Conservation (phyloP, 2,113 vertebrate species). For the Macaca nemestrina region DNA sequence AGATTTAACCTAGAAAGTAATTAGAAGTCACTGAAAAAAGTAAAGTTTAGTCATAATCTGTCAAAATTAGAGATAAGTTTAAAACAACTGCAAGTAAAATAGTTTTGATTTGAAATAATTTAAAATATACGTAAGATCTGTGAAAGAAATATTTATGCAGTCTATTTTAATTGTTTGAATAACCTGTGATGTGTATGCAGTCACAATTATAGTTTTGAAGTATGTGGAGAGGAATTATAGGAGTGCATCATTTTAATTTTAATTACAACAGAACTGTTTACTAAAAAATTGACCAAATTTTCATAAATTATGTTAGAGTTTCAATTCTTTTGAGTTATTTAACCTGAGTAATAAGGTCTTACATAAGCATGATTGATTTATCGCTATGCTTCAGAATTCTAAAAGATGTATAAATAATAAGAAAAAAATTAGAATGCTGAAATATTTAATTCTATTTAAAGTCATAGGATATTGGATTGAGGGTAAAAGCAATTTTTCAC, state of each 20-base stretch:
- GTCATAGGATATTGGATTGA: background rate
- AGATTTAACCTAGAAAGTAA: background rate
- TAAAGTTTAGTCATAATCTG: background rate
- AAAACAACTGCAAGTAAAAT: background rate
- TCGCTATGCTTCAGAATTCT: background rate
- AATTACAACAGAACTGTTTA: background rate
- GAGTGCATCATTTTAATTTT: background rate
- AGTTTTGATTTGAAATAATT: background rate
- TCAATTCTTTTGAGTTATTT: background rate
- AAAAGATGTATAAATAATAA: background rate
- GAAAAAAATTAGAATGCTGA: background rate
- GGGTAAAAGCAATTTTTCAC: background rate
- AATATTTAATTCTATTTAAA: background rate
- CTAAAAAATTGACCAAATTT: background rate
- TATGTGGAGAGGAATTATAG: background rate
- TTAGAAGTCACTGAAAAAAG: background rate
- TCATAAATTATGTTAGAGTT: background rate
- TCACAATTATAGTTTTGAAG: background rate
- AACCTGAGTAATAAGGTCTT: background rate
- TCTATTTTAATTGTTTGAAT: background rate
- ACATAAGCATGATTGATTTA: background rate
- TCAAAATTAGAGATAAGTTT: background rate
- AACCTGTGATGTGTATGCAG: background rate
- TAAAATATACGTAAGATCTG: background rate
- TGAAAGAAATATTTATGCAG: background rate